Conservation (phyloP, 2,797 vertebrate genomes). For the Luscinia luscinia region DNA sequence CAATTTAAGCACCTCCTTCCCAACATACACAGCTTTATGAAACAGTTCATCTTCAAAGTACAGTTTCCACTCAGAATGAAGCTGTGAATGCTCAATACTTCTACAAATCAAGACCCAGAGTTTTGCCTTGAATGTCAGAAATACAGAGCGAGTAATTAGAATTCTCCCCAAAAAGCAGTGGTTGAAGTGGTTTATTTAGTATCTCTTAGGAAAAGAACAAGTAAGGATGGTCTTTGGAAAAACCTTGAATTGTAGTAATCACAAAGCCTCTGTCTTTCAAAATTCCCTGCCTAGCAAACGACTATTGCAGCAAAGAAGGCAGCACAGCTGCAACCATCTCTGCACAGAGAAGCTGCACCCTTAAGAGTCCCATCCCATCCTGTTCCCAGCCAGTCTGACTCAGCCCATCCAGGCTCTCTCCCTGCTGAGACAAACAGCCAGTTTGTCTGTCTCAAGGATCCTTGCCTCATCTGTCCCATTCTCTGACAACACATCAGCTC, state of each 20-base stretch:
- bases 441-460: not conserved
- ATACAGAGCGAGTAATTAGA: not conserved
- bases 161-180: not conserved
- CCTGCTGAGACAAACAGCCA: not conserved
- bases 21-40: not conserved
- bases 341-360: not conserved
- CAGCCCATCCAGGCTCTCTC: not conserved
- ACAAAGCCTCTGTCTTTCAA: not conserved
- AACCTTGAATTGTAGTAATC: not conserved
- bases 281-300: not conserved
- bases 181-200: not conserved
- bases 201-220: not conserved
- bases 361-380: not conserved
- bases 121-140: not conserved
- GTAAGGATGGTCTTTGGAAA: not conserved
- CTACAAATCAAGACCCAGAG: not conserved
- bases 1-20: slow-evolving; percentile 12
- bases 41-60: slow-evolving; percentile 28
- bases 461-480: not conserved
- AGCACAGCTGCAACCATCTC: not conserved
- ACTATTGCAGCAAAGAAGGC: not conserved
- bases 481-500: not conserved
- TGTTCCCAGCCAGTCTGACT: not conserved
- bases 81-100: not conserved
- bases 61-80: not conserved